Percentiles rank a stretch among this genome's conserved stretches.
These are phyloP conservation scores for Subacronicta megacephala DNA, from an alignment of 2,888 invertebrate genomes.

Conservation along the genomic window DNA sequence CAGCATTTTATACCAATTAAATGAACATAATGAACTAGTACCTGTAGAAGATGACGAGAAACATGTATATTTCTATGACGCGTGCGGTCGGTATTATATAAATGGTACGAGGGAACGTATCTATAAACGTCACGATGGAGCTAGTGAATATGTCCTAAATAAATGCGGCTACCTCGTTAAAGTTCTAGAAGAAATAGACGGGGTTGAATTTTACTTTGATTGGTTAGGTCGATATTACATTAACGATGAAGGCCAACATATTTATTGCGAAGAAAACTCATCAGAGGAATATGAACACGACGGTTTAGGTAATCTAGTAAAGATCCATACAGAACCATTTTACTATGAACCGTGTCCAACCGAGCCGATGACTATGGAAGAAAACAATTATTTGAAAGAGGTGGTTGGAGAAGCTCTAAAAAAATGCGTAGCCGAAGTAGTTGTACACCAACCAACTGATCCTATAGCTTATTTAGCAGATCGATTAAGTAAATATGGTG, in stretches of 20 bases:
- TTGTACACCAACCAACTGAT: conserved; percentile 65
- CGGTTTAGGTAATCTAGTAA: conserved; percentile 60
- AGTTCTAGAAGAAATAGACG: conserved; percentile 52
- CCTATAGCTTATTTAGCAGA: conserved; percentile 64
- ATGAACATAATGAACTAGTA: conserved; percentile 57
- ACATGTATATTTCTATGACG: conserved; percentile 64
- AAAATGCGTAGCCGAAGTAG: conserved; percentile 63
- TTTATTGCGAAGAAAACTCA: conserved; percentile 56
- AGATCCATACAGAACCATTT: conserved; percentile 19
- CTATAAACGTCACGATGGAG: conserved; percentile 55
- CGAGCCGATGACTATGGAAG: conserved; percentile 53
- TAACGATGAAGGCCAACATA: conserved; percentile 43
- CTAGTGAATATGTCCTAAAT: conserved; percentile 61
- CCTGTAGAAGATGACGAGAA: conserved; percentile 56
- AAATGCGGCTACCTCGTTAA: conserved; percentile 54
- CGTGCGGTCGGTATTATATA: conserved; percentile 64
- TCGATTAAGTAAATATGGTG: conserved; percentile 57
- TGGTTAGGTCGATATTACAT: conserved; percentile 61
- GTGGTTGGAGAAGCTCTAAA: conserved; percentile 62
- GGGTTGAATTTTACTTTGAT: conserved; percentile 59
- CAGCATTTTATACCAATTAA: conserved; percentile 56
- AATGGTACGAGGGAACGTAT: conserved; percentile 45
- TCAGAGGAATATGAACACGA: conserved; percentile 56
- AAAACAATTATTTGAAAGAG: conserved; percentile 60
- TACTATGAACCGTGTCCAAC: conserved; percentile 30